Conservation (phyloP, 2,797 vertebrate species). For the Chrosomus eos region DNA sequence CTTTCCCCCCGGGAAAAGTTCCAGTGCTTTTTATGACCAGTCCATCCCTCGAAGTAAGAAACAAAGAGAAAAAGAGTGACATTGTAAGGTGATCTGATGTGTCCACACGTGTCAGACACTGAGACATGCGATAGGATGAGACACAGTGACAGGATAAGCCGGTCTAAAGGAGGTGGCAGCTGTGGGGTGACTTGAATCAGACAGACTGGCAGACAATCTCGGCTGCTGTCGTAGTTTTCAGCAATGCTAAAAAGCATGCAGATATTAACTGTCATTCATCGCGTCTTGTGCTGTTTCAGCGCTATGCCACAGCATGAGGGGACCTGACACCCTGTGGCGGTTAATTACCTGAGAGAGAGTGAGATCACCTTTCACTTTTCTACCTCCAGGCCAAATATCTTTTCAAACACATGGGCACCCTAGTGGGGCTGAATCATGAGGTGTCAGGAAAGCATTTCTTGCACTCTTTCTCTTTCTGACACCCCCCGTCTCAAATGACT, state of each 20-base stretch:
- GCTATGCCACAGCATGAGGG: neutral
- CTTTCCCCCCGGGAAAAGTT: neutral
- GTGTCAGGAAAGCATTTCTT: constrained; percentile 34
- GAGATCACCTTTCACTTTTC: constrained; percentile 38
- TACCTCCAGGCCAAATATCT: constrained; percentile 39
- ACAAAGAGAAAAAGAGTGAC: neutral
- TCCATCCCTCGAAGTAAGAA: neutral
- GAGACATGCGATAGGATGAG: neutral
- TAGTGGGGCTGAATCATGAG: constrained; percentile 17
- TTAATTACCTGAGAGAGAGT: constrained; percentile 47
- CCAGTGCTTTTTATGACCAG: neutral
- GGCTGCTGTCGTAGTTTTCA: constrained; percentile 37
- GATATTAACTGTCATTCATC: constrained; percentile 57
- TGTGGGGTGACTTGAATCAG: constrained; percentile 56
- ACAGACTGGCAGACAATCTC: constrained; percentile 54
- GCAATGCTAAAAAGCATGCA: constrained; percentile 48
- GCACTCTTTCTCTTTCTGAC: constrained; percentile 6
- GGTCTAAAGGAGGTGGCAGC: constrained; percentile 47
- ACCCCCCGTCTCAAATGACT: neutral
- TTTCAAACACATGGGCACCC: constrained; percentile 8
- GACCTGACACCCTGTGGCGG: constrained; percentile 9
- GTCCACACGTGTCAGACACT: neutral
- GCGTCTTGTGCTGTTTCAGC: neutral
- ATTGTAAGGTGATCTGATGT: constrained; percentile 11
- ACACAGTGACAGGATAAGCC: constrained; percentile 23